Conservation (phyloP, 2,888 invertebrate genomes). For the Ectobius pallidus region DNA sequence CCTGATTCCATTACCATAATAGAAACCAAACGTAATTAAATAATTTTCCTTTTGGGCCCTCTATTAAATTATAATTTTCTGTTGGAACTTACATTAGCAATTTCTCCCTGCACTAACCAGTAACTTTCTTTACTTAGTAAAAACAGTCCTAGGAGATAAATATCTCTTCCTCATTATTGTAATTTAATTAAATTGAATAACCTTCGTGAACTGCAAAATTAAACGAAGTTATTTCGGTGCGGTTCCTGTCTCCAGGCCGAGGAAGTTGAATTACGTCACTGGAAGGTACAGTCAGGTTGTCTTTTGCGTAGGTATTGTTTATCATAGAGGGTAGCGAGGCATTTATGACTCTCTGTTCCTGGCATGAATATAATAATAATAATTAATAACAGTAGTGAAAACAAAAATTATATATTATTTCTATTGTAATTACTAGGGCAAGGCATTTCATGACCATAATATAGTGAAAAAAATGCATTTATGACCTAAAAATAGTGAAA, state of each 20-base stretch:
- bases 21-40: slow-evolving; percentile 45
- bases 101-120: slow-evolving; percentile 40
- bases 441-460: too few relatives aligned
- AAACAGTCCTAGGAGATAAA: slow-evolving; percentile 41
- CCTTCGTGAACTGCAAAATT: slow-evolving; percentile 40
- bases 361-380: too few relatives aligned
- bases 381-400: too few relatives aligned
- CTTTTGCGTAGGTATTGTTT: too few relatives aligned
- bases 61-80: slow-evolving; percentile 45
- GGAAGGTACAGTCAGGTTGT: slow-evolving; percentile 29
- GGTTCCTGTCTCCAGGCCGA: slow-evolving; percentile 40
- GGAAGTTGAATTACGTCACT: slow-evolving; percentile 38
- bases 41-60: slow-evolving; percentile 42
- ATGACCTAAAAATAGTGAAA: too few relatives aligned
- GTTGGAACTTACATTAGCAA: slow-evolving; percentile 42
- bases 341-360: too few relatives aligned
- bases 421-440: too few relatives aligned
- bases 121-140: slow-evolving; percentile 42
- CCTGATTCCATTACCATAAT: slow-evolving; percentile 45
- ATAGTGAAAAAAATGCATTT: too few relatives aligned
- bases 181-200: slow-evolving; percentile 44
- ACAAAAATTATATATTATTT: too few relatives aligned
- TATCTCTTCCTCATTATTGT: slow-evolving; percentile 45
- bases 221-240: slow-evolving; percentile 41
- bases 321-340: too few relatives aligned